Evolutionary conservation across 1,140 invertebrate genomes (phyloP).

Genomic region (Melitaea cinxia): DNA sequence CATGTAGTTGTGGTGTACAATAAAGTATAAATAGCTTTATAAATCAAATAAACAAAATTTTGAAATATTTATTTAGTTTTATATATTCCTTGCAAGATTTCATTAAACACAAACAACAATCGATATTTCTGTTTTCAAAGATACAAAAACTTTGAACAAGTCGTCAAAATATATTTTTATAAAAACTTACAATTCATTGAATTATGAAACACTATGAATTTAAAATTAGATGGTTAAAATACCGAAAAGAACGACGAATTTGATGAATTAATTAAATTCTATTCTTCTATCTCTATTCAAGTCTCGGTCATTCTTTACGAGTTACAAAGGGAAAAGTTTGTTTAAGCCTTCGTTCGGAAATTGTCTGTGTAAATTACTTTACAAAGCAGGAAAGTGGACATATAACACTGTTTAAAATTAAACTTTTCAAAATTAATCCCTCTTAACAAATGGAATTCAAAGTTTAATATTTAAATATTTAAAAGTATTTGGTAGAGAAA

Average conservation of each 20-base stretch:
- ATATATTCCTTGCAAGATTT: too few species aligned
- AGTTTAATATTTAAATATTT: not conserved
- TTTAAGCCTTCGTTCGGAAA: slow-evolving; percentile 15
- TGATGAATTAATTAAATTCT: slow-evolving; percentile 11
- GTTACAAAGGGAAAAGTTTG: slow-evolving; percentile 18
- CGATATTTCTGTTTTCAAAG: too few species aligned
- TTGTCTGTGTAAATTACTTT: slow-evolving; percentile 20
- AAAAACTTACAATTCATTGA: too few species aligned
- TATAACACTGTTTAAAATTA: slow-evolving; percentile 17
- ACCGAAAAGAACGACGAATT: slow-evolving; percentile 11
- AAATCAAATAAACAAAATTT: too few species aligned
- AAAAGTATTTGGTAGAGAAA: not conserved
- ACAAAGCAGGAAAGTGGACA: slow-evolving; percentile 14
- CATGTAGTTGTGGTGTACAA: too few species aligned
- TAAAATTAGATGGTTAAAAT: not conserved
- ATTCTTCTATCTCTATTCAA: slow-evolving; percentile 16
- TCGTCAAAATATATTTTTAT: too few species aligned
- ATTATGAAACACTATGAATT: too few species aligned
- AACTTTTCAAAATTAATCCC: slow-evolving; percentile 11
- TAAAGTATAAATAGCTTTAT: too few species aligned
- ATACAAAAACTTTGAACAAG: too few species aligned
- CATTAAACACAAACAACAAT: too few species aligned
- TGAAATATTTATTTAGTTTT: too few species aligned
- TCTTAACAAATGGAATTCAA: slow-evolving; percentile 7
- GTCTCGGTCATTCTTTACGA: slow-evolving; percentile 11